Percentiles rank a stretch among this genome's conserved stretches.
Evolutionary conservation across 2,797 vertebrate species (phyloP).

Genomic region (Spondyliosoma cantharus): DNA sequence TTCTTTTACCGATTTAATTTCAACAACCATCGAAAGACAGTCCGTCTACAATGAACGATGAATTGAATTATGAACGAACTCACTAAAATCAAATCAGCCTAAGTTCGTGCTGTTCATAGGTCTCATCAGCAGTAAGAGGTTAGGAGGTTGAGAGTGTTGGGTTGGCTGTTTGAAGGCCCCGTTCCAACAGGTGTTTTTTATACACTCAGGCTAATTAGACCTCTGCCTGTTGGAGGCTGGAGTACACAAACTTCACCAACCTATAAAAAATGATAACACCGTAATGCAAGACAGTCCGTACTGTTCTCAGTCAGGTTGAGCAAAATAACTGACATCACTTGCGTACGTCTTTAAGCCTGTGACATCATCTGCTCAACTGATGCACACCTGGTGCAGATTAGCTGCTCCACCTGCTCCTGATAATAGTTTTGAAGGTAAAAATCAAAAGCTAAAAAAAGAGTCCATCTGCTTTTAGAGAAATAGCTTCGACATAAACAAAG

Average conservation of each 20-base stretch:
- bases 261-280: neutral
- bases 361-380: neutral
- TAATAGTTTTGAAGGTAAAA: neutral
- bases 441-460: too few species aligned
- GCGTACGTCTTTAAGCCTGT: neutral
- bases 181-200: neutral
- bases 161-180: neutral
- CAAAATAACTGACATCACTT: conserved; percentile 1
- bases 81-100: neutral
- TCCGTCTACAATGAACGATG: neutral
- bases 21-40: neutral
- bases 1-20: neutral
- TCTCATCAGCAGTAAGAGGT: neutral
- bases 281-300: neutral
- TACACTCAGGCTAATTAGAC: neutral
- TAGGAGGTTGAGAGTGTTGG: neutral
- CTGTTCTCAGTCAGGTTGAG: neutral
- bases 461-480: too few species aligned
- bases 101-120: neutral
- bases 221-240: neutral
- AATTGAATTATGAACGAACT: neutral
- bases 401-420: neutral
- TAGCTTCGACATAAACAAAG: too few species aligned
- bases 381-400: neutral
- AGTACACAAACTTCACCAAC: neutral